Percentiles rank a stretch among this genome's conserved stretches.
These are phyloP conservation scores for Podarcis lilfordi DNA, from an alignment of 2,797 vertebrate genomes.

Conservation along the genomic window DNA sequence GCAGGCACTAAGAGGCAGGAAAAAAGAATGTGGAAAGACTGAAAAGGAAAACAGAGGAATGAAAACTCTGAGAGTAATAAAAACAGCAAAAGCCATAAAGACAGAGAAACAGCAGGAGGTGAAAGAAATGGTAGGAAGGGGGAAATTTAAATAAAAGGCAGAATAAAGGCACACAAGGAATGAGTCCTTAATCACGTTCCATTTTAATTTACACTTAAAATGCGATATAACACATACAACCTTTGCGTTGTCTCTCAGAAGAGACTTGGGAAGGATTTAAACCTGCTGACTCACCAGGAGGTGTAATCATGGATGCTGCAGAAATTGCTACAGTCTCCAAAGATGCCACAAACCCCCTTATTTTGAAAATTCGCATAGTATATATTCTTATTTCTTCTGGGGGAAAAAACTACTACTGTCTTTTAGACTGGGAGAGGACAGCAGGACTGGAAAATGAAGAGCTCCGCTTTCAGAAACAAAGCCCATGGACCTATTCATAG, in stretches of 20 bases:
- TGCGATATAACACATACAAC: background rate
- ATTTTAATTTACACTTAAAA: constrained; percentile 22
- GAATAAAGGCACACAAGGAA: constrained; percentile 16
- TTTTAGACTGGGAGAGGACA: background rate
- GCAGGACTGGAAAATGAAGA: background rate
- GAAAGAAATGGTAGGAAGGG: background rate
- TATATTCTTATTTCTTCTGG: background rate
- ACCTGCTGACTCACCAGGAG: background rate
- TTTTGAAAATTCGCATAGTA: background rate
- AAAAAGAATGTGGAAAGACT: background rate
- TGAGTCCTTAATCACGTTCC: background rate
- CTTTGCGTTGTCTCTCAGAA: background rate
- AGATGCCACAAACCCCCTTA: background rate
- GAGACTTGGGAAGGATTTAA: background rate
- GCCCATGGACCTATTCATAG: constrained; percentile 1
- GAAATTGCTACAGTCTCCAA: background rate
- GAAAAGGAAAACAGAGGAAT: background rate
- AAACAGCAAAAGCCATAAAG: background rate
- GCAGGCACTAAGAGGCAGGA: background rate
- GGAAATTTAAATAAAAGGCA: background rate
- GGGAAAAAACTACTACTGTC: background rate
- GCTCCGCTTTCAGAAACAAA: background rate
- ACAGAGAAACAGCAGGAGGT: background rate
- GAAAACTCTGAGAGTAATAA: background rate
- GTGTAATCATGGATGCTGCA: background rate